Evolutionary conservation across 2,888 invertebrate species (phyloP).

Genomic region (Suillia variegata): DNA sequence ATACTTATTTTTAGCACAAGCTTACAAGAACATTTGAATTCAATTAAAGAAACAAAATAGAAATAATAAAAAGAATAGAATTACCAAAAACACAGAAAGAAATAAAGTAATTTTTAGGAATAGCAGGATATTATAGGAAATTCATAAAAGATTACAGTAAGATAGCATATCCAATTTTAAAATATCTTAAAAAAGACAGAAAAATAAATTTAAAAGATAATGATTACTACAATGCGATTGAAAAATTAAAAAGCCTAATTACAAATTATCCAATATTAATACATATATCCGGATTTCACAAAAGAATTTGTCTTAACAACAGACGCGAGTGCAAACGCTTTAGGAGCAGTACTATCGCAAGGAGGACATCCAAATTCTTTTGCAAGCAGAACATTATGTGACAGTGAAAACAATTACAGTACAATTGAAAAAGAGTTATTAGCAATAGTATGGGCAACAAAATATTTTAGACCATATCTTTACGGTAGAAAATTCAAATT

Average conservation of each 20-base stretch:
- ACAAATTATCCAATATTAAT: conserved; percentile 3
- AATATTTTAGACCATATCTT: conserved; percentile 1
- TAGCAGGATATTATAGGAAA: conserved; percentile 22
- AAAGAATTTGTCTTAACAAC: conserved; percentile 3
- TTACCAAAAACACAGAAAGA: conserved; percentile 17
- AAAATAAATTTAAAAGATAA: conserved; percentile 22
- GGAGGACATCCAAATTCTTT: conserved; percentile 2
- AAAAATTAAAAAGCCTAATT: not conserved
- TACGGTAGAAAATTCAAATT: not conserved
- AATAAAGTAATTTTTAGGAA: conserved; percentile 25
- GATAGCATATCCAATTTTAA: conserved; percentile 24
- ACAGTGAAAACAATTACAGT: not conserved
- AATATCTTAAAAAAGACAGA: conserved; percentile 25
- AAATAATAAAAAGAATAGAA: conserved; percentile 19
- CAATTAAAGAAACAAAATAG: conserved; percentile 8
- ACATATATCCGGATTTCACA: conserved; percentile 3
- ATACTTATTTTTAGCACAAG: conserved; percentile 28
- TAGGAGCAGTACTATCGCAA: conserved; percentile 16
- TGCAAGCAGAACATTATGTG: not conserved
- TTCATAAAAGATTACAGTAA: conserved; percentile 26
- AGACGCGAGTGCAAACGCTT: conserved; percentile 6
- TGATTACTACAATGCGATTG: too few relatives aligned
- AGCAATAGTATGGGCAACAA: conserved; percentile 13
- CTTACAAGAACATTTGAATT: conserved; percentile 22
- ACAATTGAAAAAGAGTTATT: conserved; percentile 10